A percentile compares a stretch with the other conserved stretches of the same genome.
Conservation (phyloP, 2,888 invertebrate species). For the Callyntrura guangdongensis region DNA sequence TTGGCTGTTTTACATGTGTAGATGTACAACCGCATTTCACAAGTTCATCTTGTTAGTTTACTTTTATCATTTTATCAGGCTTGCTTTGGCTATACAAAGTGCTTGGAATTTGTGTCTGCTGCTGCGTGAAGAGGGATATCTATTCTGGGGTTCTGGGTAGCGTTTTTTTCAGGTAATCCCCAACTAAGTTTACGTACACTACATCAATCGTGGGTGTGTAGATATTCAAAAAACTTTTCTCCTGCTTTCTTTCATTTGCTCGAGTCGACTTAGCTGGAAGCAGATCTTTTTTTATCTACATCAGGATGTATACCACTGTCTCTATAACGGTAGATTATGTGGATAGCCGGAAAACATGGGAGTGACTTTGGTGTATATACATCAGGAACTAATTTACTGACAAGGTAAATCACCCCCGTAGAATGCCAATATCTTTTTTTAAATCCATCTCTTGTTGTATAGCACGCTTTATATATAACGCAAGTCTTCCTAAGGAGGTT, state of each 20-base stretch:
- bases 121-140: background rate
- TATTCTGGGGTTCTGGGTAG: background rate
- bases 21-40: too few species aligned
- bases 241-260: slow-evolving; percentile 12
- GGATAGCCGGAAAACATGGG: background rate
- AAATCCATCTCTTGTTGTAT: slow-evolving; percentile 2
- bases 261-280: slow-evolving; percentile 14
- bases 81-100: background rate
- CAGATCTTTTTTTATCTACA: background rate
- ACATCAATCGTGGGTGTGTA: slow-evolving; percentile 7
- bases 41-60: background rate
- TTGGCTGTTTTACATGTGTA: too few species aligned
- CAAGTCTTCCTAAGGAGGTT: background rate
- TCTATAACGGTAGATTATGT: background rate
- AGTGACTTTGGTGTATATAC: background rate
- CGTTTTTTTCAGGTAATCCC: slow-evolving; percentile 36
- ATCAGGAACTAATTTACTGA: slow-evolving; percentile 60
- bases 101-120: background rate
- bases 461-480: background rate
- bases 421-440: slow-evolving; percentile 67
- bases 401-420: slow-evolving; percentile 65
- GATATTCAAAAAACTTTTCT: slow-evolving; percentile 33
- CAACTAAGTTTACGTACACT: slow-evolving; percentile 31
- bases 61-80: background rate
- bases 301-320: background rate